Base-by-base conservation (phyloP, 2,888 invertebrate genomes). In the Pherbina coryleti region DNA sequence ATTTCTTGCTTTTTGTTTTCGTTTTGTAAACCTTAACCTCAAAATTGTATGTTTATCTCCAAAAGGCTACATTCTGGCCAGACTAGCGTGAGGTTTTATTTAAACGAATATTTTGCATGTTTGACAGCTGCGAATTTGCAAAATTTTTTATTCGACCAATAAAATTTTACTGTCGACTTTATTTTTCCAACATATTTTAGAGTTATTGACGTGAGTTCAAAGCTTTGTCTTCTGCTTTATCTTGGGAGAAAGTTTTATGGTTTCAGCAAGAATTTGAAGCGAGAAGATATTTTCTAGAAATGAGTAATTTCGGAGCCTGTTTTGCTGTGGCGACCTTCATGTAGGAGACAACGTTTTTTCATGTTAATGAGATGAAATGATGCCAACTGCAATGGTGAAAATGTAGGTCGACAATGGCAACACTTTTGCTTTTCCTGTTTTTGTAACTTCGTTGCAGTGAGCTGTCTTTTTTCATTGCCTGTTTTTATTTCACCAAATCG, bases 151-250 rank as follows among this genome's bases (percentile, higher is more conserved):
- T 85, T 82, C 81, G 80, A 76, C 80, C 82, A 83, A 84, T 85
- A 85, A 86, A 85, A 82, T 82, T 83, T 84, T 84, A 85, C 85
- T 82, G 78, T 76, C 82, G 81, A 79, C 79, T 80, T 82, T 81
- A 31, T 44, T 34, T 28, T 31, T 22, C 62, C 44, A 17, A n/a
- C 57, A 14, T 53, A 49, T 28, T 31, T 57, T 8, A 37, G 19
- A 25, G n/a, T 37, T 67, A 37, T 22, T 8, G 19, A 11, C 57
- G 19, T 25, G 60, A 25, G 17, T 14, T 25, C n/a, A 28, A 19
- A 49, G 28, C 9, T 19, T 37, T 62, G 51, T 37, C n/a, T 73
- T 44, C 44, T 44, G n/a, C 51, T 53, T 11, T 51, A 11, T 22
- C 66, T 53, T 17, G 25, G 49, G 75, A 55, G 75, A 75, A 75